A percentile compares a stretch with the other conserved stretches of the same genome.
phyloP scores from a whole-genome alignment of 2,797 vertebrate genomes.

The Propithecus deckenii region DNA sequence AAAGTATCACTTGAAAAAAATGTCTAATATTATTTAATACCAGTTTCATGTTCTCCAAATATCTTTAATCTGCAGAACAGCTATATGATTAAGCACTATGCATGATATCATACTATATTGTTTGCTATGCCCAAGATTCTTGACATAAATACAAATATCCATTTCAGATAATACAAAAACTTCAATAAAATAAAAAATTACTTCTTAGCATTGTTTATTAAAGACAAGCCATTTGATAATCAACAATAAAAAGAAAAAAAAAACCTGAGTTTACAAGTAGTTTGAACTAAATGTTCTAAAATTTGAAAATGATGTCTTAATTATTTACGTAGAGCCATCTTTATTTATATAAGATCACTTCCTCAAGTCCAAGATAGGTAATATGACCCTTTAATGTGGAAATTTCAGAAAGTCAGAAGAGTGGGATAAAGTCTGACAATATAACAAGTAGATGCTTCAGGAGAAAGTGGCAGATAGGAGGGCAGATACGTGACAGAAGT shows the following conservation, averaged over 20 bases:
- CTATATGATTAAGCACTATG: neutral
- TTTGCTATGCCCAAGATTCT: neutral
- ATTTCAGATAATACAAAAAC: neutral
- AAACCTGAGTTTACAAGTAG: neutral
- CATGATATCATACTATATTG: neutral
- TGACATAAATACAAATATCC: constrained; percentile 6
- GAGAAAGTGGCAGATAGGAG: neutral
- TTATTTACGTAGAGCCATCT: neutral
- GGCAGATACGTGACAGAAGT: neutral
- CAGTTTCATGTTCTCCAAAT: constrained; percentile 34
- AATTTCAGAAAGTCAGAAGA: neutral
- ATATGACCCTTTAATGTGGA: neutral
- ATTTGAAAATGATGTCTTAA: neutral
- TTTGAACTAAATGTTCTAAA: neutral
- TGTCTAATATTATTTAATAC: neutral
- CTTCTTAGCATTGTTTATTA: neutral
- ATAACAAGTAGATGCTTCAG: constrained; percentile 1
- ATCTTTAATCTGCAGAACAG: neutral
- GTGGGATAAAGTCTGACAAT: neutral
- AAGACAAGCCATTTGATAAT: neutral
- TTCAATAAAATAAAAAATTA: constrained; percentile 20
- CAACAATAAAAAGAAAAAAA: constrained; percentile 4
- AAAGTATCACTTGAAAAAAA: neutral
- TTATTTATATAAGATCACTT: neutral
- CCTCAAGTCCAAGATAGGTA: neutral